Percentiles rank a stretch among this genome's conserved stretches.
Conservation (phyloP, 2,113 vertebrate species). For the Helogale parvula region DNA sequence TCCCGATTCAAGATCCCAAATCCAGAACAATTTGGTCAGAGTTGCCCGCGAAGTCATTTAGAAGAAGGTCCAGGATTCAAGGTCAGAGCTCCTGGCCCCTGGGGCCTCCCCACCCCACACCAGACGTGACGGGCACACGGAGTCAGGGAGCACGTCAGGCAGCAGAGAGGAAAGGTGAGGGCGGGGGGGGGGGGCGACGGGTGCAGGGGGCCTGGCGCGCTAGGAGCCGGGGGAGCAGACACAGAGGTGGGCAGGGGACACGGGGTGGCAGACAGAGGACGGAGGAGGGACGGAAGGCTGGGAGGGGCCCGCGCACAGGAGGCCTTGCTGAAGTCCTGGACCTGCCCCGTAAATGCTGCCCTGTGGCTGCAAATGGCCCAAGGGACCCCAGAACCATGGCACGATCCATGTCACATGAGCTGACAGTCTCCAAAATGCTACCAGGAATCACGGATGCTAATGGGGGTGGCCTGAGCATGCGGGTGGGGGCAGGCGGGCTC, state of each 20-base stretch:
- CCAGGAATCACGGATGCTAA: constrained; percentile 77
- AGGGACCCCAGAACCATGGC: constrained; percentile 63
- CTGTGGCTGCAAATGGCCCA: constrained; percentile 71
- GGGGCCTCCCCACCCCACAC: neutral
- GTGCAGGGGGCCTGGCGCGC: no score
- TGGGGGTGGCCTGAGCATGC: constrained; percentile 89
- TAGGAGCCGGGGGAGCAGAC: neutral
- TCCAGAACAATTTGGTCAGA: constrained; percentile 74
- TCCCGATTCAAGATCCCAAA: constrained; percentile 85
- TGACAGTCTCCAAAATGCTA: constrained; percentile 77
- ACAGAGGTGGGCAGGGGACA: neutral
- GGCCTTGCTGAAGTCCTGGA: constrained; percentile 82
- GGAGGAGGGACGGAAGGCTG: neutral
- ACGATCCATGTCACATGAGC: constrained; percentile 75
- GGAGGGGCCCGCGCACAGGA: neutral
- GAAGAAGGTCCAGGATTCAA: constrained; percentile 87
- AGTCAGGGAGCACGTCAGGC: no score
- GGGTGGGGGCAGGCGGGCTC: constrained; percentile 90
- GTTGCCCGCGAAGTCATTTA: constrained; percentile 68
- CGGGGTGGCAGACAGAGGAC: neutral
- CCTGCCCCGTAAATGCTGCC: constrained; percentile 81
- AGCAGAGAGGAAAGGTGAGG: neutral
- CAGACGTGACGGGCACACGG: accelerated
- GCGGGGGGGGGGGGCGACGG: no score
- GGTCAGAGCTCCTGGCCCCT: neutral